Evolutionary conservation across 92 coral and sea anemone species (phyloP), one percentile per base, ranked within the genome.

Genomic region (Palythoa caribaeorum): DNA sequence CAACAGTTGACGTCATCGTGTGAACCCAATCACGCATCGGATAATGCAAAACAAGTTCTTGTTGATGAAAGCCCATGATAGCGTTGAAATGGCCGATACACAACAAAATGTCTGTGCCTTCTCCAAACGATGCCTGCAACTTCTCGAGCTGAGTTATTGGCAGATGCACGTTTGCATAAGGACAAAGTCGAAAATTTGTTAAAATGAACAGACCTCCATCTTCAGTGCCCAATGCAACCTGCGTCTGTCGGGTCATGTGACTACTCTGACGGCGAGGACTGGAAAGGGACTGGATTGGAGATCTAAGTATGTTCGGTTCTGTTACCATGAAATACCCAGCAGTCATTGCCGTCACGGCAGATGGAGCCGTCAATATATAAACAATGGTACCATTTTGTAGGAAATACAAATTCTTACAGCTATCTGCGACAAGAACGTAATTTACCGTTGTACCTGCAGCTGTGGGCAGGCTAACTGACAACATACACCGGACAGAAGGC

Each of bases 351-450:
- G 90, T 94, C 57, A 94, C 98, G 47, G 89, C 94, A 59, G 98
- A 94, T 20, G 98, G 88, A 83, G 91, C 90, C 50, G 90, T 87
- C 88, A 93, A 69, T 35, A 79, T 85, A 84, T 88, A 90, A 19
- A 94, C 94, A n/a, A 93, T 92, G 70, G 91, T 92, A 73, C 98
- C 98, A 83, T 89, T 91, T 79, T 94, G 98, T 19, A 94, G 92
- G 68, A 94, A 71, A 74, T 90, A 88, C 71, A 94, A 86, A 65
- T 93, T 94, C 72, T 89, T 90, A 88, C 92, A 88, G 93, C 89
- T 92, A 59, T 94, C 98, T 35, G 98, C 92, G 50, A 94, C 94
- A 16, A 94, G 87, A 48, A 94, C 85, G 88, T 94, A 94, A 88
- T 93, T 94, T 47, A 91, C 87, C 66, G 90, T 92, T 53, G 92